Evolutionary conservation across 2,113 vertebrate genomes (phyloP), one percentile per base, ranked within the genome.

Genomic region (Chloroceryle aenea): DNA sequence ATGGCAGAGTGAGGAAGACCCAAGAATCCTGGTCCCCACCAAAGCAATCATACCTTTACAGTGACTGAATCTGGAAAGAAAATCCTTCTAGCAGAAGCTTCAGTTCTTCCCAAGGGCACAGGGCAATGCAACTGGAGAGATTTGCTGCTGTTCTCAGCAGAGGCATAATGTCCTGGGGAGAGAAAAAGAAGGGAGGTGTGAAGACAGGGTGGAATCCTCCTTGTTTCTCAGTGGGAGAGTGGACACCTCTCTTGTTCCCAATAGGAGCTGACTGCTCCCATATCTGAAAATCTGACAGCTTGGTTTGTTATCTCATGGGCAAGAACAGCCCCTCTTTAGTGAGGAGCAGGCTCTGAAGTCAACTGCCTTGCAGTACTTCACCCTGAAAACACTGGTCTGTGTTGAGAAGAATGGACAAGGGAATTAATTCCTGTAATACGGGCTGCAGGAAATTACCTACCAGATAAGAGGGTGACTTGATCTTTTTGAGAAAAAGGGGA

Each of bases 401-500:
- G 48, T 61, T 64, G 64, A 93, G 77, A 79, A 84, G 92, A 90
- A 86, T 74, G 90, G 75, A 63, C 3, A 6, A 74, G 75, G 43
- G 95, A 94, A 93, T 94, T 78, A 92, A 86, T 50, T 87, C 88
- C 66, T 78, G 43, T 87, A 94, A 89, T 75, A 50, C 11, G 61
- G 76, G 64, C 93, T 93, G 29, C 48, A 94, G 79, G 82, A 89
- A 97, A 95, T 92, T 90, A 92, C 83, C 68, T 92, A 14, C 76
- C 58, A 94, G 92, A 94, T 97, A 97, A 95, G 86, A 93, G 40
- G 27, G 58, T 68, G 80, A 86, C 88, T 94, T 79, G 96, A 95
- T 94, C 88, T 92, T 87, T 87, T 68, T 26, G 64, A 81, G 80
- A 17, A 76, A 80, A 83, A 78, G 40, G 14, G 15, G 52, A 32